phyloP scores from a whole-genome alignment of 2,113 vertebrate species.

The Antennarius striatus region DNA sequence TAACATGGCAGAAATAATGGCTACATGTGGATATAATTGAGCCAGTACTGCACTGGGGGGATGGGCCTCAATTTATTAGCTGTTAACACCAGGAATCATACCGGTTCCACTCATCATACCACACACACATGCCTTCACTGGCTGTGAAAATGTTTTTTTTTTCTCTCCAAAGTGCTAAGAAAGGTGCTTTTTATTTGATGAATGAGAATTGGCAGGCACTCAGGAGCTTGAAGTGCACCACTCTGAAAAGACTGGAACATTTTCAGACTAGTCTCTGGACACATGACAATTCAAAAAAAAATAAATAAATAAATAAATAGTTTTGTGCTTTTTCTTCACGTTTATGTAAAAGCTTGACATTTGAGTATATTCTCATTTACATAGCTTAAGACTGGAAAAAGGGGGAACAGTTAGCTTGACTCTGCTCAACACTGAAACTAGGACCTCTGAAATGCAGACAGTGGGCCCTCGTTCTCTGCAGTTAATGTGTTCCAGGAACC shows the following conservation, averaged over 20 bases:
- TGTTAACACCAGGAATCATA: slow-evolving; percentile 79
- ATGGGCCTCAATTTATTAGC: slow-evolving; percentile 79
- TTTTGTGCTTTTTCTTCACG: neutral
- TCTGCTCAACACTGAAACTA: too few species aligned
- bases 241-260: slow-evolving; percentile 46
- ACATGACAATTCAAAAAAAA: slow-evolving; percentile 38
- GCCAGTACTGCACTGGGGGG: slow-evolving; percentile 60
- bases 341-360: neutral
- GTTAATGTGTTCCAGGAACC: too few species aligned
- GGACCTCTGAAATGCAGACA: too few species aligned
- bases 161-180: slow-evolving; percentile 61
- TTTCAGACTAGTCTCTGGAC: slow-evolving; percentile 29
- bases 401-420: too few species aligned
- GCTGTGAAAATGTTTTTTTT: slow-evolving; percentile 70
- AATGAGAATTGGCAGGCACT: slow-evolving; percentile 62
- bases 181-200: slow-evolving; percentile 73
- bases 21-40: slow-evolving; percentile 78
- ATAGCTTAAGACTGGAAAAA: too few species aligned
- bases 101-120: slow-evolving; percentile 50
- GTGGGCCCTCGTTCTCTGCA: too few species aligned
- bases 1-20: slow-evolving; percentile 64
- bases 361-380: neutral
- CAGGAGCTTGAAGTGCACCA: slow-evolving; percentile 41
- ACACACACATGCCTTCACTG: slow-evolving; percentile 50
- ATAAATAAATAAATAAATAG: too few species aligned